Evolutionary conservation across 2,113 vertebrate genomes (phyloP).

Genomic region (Alces alces): DNA sequence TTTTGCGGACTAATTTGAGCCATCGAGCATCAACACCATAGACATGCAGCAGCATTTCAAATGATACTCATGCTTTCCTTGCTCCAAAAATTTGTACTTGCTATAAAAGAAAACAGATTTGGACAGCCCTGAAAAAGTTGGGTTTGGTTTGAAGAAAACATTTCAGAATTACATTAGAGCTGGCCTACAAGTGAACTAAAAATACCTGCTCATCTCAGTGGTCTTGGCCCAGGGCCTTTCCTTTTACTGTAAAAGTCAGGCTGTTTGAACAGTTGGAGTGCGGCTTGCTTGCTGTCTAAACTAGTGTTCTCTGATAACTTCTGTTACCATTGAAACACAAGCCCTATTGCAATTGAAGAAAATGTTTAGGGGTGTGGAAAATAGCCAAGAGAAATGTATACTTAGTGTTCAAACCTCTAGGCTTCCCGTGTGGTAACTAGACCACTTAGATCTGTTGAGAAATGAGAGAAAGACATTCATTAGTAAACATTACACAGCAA

Average conservation of each 20-base stretch:
- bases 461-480: slow-evolving; percentile 57
- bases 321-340: slow-evolving; percentile 61
- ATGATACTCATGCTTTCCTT: slow-evolving; percentile 41
- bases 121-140: slow-evolving; percentile 65
- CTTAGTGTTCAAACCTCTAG: slow-evolving; percentile 29
- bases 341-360: slow-evolving; percentile 37
- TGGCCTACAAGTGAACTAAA: slow-evolving; percentile 75
- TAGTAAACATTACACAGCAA: slow-evolving; percentile 67
- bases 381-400: slow-evolving; percentile 68
- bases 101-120: slow-evolving; percentile 71
- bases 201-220: slow-evolving; percentile 68
- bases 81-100: slow-evolving; percentile 69
- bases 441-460: slow-evolving; percentile 49
- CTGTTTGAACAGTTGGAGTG: slow-evolving; percentile 76
- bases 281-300: slow-evolving; percentile 73
- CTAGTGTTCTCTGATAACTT: slow-evolving; percentile 75
- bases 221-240: slow-evolving; percentile 64
- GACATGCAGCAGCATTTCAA: slow-evolving; percentile 60
- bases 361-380: slow-evolving; percentile 70
- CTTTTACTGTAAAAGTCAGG: slow-evolving; percentile 67
- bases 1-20: slow-evolving; percentile 62
- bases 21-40: slow-evolving; percentile 63
- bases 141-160: slow-evolving; percentile 73
- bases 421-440: slow-evolving; percentile 36
- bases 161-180: slow-evolving; percentile 75